Conservation (phyloP, 2,888 invertebrate species). For the Lepas anatifera region DNA sequence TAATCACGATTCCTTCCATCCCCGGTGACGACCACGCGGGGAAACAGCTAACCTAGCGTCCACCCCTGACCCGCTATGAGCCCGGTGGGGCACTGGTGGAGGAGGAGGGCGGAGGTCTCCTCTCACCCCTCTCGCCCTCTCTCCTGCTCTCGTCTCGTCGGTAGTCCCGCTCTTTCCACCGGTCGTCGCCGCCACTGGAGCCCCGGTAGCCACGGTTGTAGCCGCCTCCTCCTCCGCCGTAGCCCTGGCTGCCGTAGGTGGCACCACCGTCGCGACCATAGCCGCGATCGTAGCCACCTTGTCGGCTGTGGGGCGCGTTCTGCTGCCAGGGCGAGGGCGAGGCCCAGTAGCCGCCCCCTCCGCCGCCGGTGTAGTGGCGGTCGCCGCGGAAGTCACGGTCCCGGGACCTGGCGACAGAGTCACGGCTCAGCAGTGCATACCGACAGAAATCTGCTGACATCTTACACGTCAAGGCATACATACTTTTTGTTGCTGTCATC, state of each 20-base stretch:
- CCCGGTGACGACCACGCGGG: neutral
- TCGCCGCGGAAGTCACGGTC: neutral
- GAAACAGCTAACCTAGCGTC: neutral
- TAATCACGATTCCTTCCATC: neutral
- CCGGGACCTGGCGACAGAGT: neutral
- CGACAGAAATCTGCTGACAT: too few relatives aligned
- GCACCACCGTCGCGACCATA: too few relatives aligned
- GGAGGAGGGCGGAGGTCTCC: neutral
- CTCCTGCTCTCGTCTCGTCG: neutral
- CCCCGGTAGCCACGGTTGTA: neutral
- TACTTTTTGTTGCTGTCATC: too few relatives aligned
- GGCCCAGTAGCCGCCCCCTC: too few relatives aligned
- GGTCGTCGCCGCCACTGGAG: conserved; percentile 1
- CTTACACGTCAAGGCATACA: too few relatives aligned
- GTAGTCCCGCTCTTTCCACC: conserved; percentile 1
- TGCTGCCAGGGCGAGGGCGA: too few relatives aligned
- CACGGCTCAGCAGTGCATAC: too few relatives aligned
- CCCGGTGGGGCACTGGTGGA: neutral
- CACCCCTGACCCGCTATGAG: neutral
- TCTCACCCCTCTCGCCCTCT: neutral
- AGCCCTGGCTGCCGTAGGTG: too few relatives aligned
- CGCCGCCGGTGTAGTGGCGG: neutral
- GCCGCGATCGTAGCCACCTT: too few relatives aligned
- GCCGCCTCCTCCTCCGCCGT: neutral
- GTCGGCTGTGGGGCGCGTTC: too few relatives aligned